Evolutionary conservation across 2,888 invertebrate species (phyloP), one percentile per base, ranked within the genome.

Genomic region (Caenorhabditis panamensis): DNA sequence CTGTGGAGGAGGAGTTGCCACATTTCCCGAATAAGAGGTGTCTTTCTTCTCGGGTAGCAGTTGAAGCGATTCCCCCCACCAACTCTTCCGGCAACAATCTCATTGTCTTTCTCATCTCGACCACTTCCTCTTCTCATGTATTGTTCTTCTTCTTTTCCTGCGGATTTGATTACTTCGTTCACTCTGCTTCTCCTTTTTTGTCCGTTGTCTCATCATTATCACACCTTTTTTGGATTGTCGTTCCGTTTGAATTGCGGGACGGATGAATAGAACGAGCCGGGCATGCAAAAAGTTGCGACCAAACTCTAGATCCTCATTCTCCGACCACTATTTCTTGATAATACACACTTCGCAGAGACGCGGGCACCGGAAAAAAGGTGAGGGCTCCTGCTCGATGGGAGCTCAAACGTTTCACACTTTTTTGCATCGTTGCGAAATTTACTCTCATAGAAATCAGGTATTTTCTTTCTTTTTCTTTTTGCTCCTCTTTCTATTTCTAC

Each of bases 301-400:
- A 75, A 75, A 75, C 75, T 75, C 75, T 75, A 66, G 47, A 75
- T 61, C 51, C 75, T 75, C 75, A 75, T 75, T 44, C 66, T 75
- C 66, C 41, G 66, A 66, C 75, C 75, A 75, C 75, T 75, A 75
- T 75, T 75, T 75, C 75, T 66, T 75, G 75, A 75, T 75, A 75
- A 75, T 75, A 75, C 75, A 75, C 75, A 66, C 75, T 75, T 51
- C 53, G 59, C 41, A 75, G 66, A 75, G 66, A 75, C 51, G 75
- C 75, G 75, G 75, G 75, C 75, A 75, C 75, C 75, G 75, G 75
- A 75, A 75, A 75, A 75, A 75, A 75, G 75, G 75, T 75, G 75
- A 75, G 75, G 66, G 75, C 66, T 66, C 66, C 61, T 72, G 53
- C 75, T 66, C 75, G 61, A 66, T 75, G 75, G 75, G 66, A 75